Base-by-base conservation (phyloP, 2,888 invertebrate genomes). In the Cremastinae sp. region DNA sequence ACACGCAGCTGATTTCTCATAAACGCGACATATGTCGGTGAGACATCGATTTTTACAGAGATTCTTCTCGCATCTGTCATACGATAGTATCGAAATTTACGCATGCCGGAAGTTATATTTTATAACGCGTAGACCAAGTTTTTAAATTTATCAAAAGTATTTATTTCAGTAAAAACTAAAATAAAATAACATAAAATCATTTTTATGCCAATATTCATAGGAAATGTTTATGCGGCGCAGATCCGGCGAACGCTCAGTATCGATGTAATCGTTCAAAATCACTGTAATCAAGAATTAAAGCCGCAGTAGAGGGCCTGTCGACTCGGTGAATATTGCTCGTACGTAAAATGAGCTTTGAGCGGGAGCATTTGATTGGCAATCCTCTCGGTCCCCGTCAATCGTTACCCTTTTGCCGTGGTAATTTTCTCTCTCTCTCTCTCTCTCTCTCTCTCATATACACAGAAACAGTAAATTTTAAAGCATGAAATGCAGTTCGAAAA, bases 21-120 rank as follows among this genome's bases (percentile, higher is more conserved):
- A 28, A 10, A 8, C 47, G 41, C 53, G 35, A 66, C 88, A 87
- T 88, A 87, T 87, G 88, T 76, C 78, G 78, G 81, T 87, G 83
- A 81, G 75, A 75, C 84, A 86, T 86, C 69, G 84, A 88, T 88
- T 88, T 28, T 85, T 81, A 87, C 83, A 82, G 80, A 74, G 75
- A 81, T 82, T 80, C 73, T 74, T 37, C 65, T 59, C 78, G 51
- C 85, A 85, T 85, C 84, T 85, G 85, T 72, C 70, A 22, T 61
- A n/a, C n/a, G n/a, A n/a, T n/a, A 22, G 9, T 5, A 20, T 2
- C 37, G 3, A n/a, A 76, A 71, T 51, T 7, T 71, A 37, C 45
- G 66, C 58, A 14, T 47, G 14, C 59, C 64, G 72, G 59, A 76
- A 72, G 49, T 58, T 14, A 62, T 72, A n/a, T 39, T 14, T 18